phyloP scores from a whole-genome alignment of 2,888 invertebrate genomes.

The Steromphala cineraria region DNA sequence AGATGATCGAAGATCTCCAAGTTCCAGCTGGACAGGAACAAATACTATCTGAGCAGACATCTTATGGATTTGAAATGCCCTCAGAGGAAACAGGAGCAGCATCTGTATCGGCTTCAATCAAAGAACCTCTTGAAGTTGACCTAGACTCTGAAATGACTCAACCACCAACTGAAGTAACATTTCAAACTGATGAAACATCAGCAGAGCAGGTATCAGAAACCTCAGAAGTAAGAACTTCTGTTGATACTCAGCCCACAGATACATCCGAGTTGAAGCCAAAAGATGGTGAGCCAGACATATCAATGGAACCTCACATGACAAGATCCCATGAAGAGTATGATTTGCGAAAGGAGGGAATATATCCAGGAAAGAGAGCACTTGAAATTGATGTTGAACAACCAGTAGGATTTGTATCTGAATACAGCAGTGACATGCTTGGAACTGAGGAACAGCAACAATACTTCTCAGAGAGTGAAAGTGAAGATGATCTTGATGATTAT shows the following conservation, averaged over 20 bases:
- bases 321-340: constrained; percentile 37
- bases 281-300: neutral
- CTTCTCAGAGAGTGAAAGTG: constrained; percentile 23
- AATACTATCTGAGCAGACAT: constrained; percentile 66
- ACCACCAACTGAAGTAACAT: constrained; percentile 37
- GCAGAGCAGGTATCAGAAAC: constrained; percentile 22
- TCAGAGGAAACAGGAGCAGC: constrained; percentile 68
- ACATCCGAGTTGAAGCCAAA: neutral
- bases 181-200: constrained; percentile 33
- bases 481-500: constrained; percentile 22
- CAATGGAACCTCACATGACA: neutral
- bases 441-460: constrained; percentile 28
- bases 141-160: constrained; percentile 36
- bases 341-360: constrained; percentile 44
- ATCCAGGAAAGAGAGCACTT: constrained; percentile 62
- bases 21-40: constrained; percentile 51
- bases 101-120: constrained; percentile 50
- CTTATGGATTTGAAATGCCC: constrained; percentile 76
- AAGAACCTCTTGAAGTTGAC: constrained; percentile 48
- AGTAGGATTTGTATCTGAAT: constrained; percentile 8
- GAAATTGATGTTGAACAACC: constrained; percentile 43
- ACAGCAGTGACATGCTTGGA: constrained; percentile 18
- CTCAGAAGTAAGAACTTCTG: constrained; percentile 12
- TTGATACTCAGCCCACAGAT: constrained; percentile 13
- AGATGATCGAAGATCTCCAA: constrained; percentile 50